Evolutionary conservation across 2,113 vertebrate genomes (phyloP), one percentile per base, ranked within the genome.

Genomic region (Coptodon rendalli): DNA sequence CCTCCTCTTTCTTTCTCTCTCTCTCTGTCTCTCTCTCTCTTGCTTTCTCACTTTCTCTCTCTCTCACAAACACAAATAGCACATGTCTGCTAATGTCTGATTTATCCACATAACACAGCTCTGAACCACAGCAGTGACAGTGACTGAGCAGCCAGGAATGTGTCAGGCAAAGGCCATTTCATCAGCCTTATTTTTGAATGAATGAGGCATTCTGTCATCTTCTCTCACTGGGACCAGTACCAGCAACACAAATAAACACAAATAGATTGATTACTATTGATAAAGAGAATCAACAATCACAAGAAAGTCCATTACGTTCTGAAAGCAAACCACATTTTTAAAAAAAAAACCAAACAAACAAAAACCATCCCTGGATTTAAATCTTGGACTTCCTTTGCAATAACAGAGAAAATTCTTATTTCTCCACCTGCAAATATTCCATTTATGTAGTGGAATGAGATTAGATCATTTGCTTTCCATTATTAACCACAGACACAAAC

Each of bases 181-280:
- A 94, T 92, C 86, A 87, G 85, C 82, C 91, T 94, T 93, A 81
- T 92, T 93, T 95, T 90, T 93, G 81, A 95, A 89, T 86, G 86
- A 94, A 88, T 93, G 53, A 50, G 87, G 54, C 36, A 36, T 93
- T 92, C 86, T 82, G 92, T 91, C 84, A 82, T 80, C 86, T 50
- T 87, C 87, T 82, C 54, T 85, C 57, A 8, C 73, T 90, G 87
- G 89, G 80, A 92, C 89, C 82, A 61, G 87, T 85, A 84, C 79
- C 84, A 85, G 54, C 48, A 73, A 89, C 84, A 86, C 81, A 54
- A 79, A 81, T 87, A 92, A 92, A 87, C 83, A 87, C 82, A 54
- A 68, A 81, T 85, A 92, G 89, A 92, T 63, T 63, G 89, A 93
- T 94, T 89, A 87, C 43, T 82, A 82, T 87, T 40, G 71, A 91